Evolutionary conservation across 2,113 vertebrate species (phyloP).

Genomic region (Poecile atricapillus): DNA sequence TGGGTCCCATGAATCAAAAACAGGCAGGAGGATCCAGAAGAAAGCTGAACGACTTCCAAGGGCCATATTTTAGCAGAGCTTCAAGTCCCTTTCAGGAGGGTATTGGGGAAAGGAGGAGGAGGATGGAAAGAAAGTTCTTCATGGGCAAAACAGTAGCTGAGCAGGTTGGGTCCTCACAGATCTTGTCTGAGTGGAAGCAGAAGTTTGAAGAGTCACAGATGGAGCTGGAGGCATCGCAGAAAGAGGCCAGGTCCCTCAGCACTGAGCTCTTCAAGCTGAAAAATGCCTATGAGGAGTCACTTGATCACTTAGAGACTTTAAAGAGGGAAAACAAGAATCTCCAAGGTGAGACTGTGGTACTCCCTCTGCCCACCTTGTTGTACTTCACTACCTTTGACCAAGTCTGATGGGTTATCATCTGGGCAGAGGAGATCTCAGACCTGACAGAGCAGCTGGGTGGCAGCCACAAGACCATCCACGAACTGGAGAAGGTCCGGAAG

Average conservation of each 20-base stretch:
- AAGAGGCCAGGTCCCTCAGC: constrained; percentile 86
- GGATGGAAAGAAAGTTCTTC: not conserved
- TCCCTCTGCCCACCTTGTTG: accelerated
- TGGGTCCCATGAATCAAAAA: not conserved
- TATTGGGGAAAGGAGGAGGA: not conserved
- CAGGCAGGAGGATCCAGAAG: not conserved
- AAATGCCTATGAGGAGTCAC: constrained; percentile 88
- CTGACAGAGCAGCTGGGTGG: constrained; percentile 87
- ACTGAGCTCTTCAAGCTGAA: constrained; percentile 93
- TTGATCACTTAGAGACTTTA: constrained; percentile 85
- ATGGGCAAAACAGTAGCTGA: not conserved
- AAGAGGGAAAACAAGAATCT: constrained; percentile 79
- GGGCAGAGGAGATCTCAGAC: constrained; percentile 85
- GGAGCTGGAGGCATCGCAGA: constrained; percentile 89
- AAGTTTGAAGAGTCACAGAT: constrained; percentile 89
- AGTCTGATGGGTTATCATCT: accelerated
- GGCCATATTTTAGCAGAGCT: not conserved
- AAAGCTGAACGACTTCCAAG: not conserved
- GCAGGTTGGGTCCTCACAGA: not conserved
- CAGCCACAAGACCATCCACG: constrained; percentile 81
- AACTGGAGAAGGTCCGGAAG: constrained; percentile 87
- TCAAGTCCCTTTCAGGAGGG: not conserved
- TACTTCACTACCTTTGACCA: accelerated
- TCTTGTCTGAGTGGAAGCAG: constrained; percentile 91
- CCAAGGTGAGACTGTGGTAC: constrained; percentile 51